phyloP scores from a whole-genome alignment of 2,113 vertebrate genomes.

The Misgurnus anguillicaudatus region DNA sequence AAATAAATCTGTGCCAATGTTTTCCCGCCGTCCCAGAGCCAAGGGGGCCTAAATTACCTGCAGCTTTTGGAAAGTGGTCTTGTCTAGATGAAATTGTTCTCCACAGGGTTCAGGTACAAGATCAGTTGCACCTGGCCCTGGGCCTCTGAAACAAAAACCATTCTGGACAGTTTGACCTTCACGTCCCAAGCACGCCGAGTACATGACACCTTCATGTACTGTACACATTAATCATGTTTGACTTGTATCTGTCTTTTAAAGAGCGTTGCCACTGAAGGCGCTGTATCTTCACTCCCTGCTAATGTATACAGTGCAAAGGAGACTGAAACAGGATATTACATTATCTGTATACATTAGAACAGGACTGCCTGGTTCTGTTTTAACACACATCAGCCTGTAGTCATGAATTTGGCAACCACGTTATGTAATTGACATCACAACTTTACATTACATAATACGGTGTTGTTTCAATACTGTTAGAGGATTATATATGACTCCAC shows the following conservation, averaged over 20 bases:
- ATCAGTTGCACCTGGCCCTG: background rate
- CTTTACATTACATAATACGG: conserved; percentile 27
- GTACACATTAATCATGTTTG: background rate
- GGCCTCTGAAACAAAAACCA: background rate
- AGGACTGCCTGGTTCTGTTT: conserved; percentile 9
- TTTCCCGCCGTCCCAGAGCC: too few species aligned
- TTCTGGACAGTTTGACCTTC: conserved; percentile 9
- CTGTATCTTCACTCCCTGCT: conserved; percentile 8
- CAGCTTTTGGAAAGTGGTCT: too few species aligned
- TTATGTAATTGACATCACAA: background rate
- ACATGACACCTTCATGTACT: background rate
- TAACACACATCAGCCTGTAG: background rate
- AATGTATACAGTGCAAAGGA: conserved; percentile 32
- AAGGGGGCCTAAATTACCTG: too few species aligned
- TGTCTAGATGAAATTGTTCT: too few species aligned
- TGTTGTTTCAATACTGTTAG: background rate
- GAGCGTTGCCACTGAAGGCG: background rate
- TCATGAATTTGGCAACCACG: background rate
- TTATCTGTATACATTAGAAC: conserved; percentile 29
- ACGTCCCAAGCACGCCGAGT: background rate
- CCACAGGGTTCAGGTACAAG: background rate
- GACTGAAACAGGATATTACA: conserved; percentile 45
- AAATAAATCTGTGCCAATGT: too few species aligned
- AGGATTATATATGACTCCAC: background rate
- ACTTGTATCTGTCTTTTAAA: background rate